phyloP scores from a whole-genome alignment of 2,797 vertebrate genomes.

The Serranus cabrilla region DNA sequence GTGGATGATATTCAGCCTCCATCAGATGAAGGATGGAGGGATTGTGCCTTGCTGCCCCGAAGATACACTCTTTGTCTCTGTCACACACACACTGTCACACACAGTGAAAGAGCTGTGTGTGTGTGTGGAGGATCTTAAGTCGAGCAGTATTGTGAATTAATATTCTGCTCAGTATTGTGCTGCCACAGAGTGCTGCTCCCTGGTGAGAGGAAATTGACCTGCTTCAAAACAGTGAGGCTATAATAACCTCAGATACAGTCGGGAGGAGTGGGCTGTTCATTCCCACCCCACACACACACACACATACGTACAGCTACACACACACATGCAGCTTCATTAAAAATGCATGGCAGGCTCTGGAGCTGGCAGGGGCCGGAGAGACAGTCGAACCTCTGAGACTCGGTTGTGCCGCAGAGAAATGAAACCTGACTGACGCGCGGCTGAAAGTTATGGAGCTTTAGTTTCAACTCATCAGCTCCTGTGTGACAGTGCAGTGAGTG shows the following conservation, averaged over 20 bases:
- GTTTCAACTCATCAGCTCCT: slow-evolving; percentile 41
- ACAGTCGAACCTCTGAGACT: slow-evolving; percentile 53
- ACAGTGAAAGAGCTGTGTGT: slow-evolving; percentile 4
- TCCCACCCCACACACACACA: slow-evolving; percentile 2
- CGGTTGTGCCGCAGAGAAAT: slow-evolving; percentile 40
- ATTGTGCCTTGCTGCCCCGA: slow-evolving; percentile 18
- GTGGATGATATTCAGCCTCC: slow-evolving; percentile 32
- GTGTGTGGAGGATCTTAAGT: slow-evolving; percentile 21
- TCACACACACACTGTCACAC: slow-evolving; percentile 19
- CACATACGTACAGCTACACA: slow-evolving; percentile 12
- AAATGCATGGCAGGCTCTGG: slow-evolving; percentile 65
- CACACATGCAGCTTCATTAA: slow-evolving; percentile 61
- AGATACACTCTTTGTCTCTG: slow-evolving; percentile 6
- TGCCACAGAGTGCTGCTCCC: slow-evolving; percentile 51
- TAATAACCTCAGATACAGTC: slow-evolving; percentile 59
- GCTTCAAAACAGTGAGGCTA: slow-evolving; percentile 61
- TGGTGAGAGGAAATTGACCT: slow-evolving; percentile 65
- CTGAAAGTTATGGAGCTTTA: slow-evolving; percentile 48
- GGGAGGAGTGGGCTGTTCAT: slow-evolving; percentile 44
- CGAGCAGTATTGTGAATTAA: slow-evolving; percentile 50
- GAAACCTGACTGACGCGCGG: slow-evolving; percentile 55
- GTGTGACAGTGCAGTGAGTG: slow-evolving; percentile 27
- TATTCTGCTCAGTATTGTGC: slow-evolving; percentile 62
- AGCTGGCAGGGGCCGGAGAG: slow-evolving; percentile 45
- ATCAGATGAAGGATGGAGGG: slow-evolving; percentile 36